Percentiles rank a stretch among this genome's conserved stretches.
Evolutionary conservation across 30 jellyfish, hydroid and myxozoan species (phyloP).

Genomic region (Clytia hemisphaerica): DNA sequence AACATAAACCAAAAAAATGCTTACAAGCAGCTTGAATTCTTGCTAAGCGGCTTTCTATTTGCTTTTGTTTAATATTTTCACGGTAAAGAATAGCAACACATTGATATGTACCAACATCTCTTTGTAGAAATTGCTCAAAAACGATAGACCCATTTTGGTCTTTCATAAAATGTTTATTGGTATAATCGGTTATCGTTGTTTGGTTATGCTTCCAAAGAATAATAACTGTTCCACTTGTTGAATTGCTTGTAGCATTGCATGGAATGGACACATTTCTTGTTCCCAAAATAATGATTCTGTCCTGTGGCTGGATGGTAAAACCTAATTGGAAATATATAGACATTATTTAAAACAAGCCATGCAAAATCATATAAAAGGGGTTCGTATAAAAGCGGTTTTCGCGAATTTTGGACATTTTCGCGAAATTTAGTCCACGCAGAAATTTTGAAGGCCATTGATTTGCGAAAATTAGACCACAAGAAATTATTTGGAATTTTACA

Average conservation of each 20-base stretch:
- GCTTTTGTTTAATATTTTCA: no score
- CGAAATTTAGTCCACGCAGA: no score
- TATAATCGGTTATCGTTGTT: constrained; percentile 46
- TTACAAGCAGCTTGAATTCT: constrained; percentile 48
- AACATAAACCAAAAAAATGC: constrained; percentile 1
- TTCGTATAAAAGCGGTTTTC: no score
- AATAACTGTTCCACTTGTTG: constrained; percentile 37
- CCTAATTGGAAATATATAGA: no score
- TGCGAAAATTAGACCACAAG: no score
- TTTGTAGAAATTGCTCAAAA: constrained; percentile 30
- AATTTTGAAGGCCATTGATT: no score
- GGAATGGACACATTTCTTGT: constrained; percentile 28
- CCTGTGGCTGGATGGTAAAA: no score
- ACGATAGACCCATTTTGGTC: constrained; percentile 41
- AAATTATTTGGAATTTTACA: no score
- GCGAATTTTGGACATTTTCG: no score
- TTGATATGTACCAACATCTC: constrained; percentile 60
- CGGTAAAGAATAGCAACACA: constrained; percentile 57
- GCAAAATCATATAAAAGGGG: no score
- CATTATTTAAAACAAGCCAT: no score
- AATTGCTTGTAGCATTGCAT: constrained; percentile 49
- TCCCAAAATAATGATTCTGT: no score
- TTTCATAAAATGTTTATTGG: constrained; percentile 45
- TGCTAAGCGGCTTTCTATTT: constrained; percentile 51
- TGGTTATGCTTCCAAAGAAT: constrained; percentile 49